A percentile compares a stretch with the other conserved stretches of the same genome.
Evolutionary conservation across 2,888 invertebrate species (phyloP).

Genomic region (Lasiommata megera): DNA sequence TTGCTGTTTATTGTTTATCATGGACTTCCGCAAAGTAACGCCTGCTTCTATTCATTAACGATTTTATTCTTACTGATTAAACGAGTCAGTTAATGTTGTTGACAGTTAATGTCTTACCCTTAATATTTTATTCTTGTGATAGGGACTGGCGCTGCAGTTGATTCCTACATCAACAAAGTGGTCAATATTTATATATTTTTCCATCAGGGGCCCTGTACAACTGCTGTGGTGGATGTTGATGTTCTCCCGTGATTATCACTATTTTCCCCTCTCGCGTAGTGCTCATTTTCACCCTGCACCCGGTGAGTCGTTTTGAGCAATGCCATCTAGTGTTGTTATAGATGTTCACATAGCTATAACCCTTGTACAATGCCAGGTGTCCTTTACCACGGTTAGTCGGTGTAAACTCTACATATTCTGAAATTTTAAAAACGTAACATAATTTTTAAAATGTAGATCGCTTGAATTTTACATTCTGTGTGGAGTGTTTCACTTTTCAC

Average conservation of each 20-base stretch:
- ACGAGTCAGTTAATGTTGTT: too few species aligned
- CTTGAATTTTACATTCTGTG: too few species aligned
- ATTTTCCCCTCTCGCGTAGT: conserved; percentile 9
- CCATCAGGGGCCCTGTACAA: conserved; percentile 35
- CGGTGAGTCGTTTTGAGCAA: conserved; percentile 27
- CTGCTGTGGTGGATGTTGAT: conserved; percentile 40
- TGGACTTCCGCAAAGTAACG: too few species aligned
- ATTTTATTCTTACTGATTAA: too few species aligned
- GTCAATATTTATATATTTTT: conserved; percentile 23
- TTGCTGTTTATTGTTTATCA: too few species aligned
- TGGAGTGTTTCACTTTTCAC: too few species aligned
- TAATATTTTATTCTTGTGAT: too few species aligned
- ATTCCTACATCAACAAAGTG: too few species aligned
- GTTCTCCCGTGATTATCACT: conserved; percentile 22
- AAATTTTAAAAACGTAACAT: conserved; percentile 3
- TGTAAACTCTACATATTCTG: conserved; percentile 19
- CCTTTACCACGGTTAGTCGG: conserved; percentile 22
- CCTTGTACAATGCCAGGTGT: conserved; percentile 15
- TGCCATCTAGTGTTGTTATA: conserved; percentile 40
- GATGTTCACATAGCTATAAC: conserved; percentile 36
- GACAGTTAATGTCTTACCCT: too few species aligned
- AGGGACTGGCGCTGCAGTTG: too few species aligned
- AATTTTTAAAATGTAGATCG: neutral
- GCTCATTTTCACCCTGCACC: conserved; percentile 21
- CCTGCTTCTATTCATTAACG: too few species aligned